Evolutionary conservation across 1,140 invertebrate species (phyloP), one percentile per base, ranked within the genome.

Genomic region (Dendroctonus ponderosae): DNA sequence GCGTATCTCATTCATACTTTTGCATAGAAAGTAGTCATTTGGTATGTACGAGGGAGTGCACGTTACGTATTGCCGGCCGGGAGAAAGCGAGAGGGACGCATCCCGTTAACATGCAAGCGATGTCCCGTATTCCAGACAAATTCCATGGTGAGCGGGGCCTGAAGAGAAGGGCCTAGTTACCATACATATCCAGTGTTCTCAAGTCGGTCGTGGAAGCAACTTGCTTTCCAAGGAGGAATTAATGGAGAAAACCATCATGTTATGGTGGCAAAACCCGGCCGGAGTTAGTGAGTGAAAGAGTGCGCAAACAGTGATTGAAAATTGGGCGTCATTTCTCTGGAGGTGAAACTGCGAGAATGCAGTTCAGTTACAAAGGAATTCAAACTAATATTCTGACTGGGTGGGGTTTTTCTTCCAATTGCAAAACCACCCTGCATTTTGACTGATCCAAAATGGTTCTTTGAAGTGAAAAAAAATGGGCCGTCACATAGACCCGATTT

Each of bases 91-190:
- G 82, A 82, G 77, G 72, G 3, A 26, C 26, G 26, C 1, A 26
- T 1, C 26, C 26, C 26, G 26, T 26, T 26, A 26, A 26, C 26
- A 78, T 78, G 77, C 76, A 78, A 78, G 77, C 77, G 74, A 71
- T 78, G 77, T 81, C 80, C 82, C 82, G 77, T 79, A 78, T 76
- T 78, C 78, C 79, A 81, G 82, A 81, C 82, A 83, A 83, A 80
- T 80, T 81, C 81, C 80, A 62, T 46, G 62, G 58, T 40, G 50
- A 12, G 37, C 38, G 56, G n/a, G 26, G 26, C 26, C 26, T 57
- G 58, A 15, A 62, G 79, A 79, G 81, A 81, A 81, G 70, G 54
- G 72, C 75, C 75, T 78, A 76, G 76, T 78, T 77, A 76, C 76
- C 77, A 77, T 78, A 26, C 26, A 78, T 77, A 78, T 78, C 77